Conservation (phyloP, 1,140 invertebrate genomes). For the Calephelis virginiensis region DNA sequence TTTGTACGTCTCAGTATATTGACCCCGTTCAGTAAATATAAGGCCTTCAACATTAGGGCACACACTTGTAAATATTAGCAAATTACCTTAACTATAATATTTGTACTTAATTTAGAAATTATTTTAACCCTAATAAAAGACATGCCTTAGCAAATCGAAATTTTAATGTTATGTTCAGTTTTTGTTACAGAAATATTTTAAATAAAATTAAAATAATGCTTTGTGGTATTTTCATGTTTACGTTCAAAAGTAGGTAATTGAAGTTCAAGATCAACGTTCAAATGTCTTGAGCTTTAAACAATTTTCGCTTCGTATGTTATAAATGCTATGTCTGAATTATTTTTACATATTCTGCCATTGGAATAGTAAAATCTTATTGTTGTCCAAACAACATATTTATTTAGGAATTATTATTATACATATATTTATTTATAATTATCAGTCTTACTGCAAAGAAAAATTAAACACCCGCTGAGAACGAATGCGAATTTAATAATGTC, state of each 20-base stretch:
- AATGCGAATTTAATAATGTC: no score
- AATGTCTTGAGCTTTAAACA: no score
- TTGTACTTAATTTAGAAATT: conserved; percentile 8
- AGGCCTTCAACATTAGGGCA: conserved; percentile 16
- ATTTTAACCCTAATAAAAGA: not conserved
- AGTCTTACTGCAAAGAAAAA: no score
- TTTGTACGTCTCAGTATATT: conserved; percentile 8
- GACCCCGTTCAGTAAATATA: conserved; percentile 12
- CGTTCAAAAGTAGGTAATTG: not conserved
- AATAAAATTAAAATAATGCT: not conserved
- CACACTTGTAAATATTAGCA: conserved; percentile 9
- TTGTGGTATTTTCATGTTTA: not conserved
- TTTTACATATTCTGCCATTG: no score
- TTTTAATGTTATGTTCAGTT: conserved; percentile 1
- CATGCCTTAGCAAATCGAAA: conserved; percentile 10
- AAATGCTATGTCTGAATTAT: no score
- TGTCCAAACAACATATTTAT: no score
- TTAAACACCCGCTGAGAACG: no score
- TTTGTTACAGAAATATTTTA: not conserved
- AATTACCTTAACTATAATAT: conserved; percentile 9
- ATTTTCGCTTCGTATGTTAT: no score
- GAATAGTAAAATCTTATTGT: no score
- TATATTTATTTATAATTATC: no score
- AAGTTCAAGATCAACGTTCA: no score
- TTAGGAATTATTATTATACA: no score